Conservation (phyloP, 2,888 invertebrate species). For the Anthrax anthrax region DNA sequence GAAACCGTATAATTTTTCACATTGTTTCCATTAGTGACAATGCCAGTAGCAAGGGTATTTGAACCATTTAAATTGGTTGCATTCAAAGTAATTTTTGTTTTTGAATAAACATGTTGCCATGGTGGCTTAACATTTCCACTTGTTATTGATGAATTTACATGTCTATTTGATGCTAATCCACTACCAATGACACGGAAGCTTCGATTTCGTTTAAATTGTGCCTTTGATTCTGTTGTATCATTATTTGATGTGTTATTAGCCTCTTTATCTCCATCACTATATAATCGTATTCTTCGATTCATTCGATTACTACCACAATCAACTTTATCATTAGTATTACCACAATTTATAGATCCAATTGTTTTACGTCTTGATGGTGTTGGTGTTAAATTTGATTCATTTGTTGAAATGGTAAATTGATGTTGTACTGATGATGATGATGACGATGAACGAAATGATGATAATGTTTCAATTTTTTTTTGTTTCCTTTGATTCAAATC, state of each 20-base stretch:
- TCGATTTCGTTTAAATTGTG: conserved; percentile 15
- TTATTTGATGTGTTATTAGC: neutral
- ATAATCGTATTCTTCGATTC: conserved; percentile 14
- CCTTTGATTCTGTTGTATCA: conserved; percentile 9
- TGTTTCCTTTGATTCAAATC: conserved; percentile 12
- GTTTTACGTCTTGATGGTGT: conserved; percentile 9
- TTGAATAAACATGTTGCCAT: conserved; percentile 17
- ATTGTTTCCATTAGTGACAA: neutral
- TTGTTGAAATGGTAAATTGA: neutral
- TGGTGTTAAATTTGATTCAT: neutral
- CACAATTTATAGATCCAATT: conserved; percentile 4
- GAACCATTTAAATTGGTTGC: neutral
- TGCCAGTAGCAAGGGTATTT: too few species aligned
- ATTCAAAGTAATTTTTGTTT: conserved; percentile 6
- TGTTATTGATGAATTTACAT: neutral
- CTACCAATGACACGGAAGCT: conserved; percentile 16
- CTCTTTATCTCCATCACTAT: conserved; percentile 19
- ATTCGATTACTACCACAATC: neutral
- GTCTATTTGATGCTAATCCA: neutral
- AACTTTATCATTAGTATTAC: conserved; percentile 1
- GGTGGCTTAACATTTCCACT: conserved; percentile 13
- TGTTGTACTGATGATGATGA: conserved; percentile 1
- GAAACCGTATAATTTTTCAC: conserved; percentile 8
- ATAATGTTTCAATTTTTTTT: conserved; percentile 1
- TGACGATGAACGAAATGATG: neutral